Evolutionary conservation across 2,113 vertebrate genomes (phyloP).

Genomic region (Fulica atra): DNA sequence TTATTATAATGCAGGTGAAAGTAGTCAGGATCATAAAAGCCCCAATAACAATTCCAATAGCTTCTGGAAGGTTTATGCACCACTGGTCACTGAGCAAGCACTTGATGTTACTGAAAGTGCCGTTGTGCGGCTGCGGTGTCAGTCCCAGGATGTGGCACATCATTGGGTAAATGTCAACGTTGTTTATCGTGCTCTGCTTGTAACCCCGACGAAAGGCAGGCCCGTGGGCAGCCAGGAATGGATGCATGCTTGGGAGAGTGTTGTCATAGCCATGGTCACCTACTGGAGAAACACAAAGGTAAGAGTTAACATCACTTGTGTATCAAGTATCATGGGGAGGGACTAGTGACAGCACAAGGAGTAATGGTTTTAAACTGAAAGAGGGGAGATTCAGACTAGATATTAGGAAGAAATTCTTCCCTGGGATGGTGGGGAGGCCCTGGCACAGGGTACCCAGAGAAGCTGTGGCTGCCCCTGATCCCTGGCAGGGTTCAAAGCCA

Average conservation of each 20-base stretch:
- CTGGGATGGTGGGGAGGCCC: too few relatives aligned
- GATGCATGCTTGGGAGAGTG: constrained; percentile 90
- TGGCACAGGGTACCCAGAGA: too few relatives aligned
- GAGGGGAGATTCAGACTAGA: too few relatives aligned
- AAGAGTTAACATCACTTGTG: not conserved
- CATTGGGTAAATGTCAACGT: constrained; percentile 93
- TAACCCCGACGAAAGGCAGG: constrained; percentile 86
- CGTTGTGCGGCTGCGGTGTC: constrained; percentile 84
- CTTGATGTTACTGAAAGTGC: constrained; percentile 78
- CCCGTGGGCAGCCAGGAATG: constrained; percentile 88
- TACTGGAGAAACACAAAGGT: constrained; percentile 72
- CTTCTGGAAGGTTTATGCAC: constrained; percentile 76
- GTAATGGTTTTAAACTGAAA: too few relatives aligned
- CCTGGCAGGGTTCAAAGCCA: too few relatives aligned
- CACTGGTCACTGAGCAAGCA: constrained; percentile 82
- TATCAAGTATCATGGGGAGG: fast-evolving
- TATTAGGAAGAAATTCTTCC: too few relatives aligned
- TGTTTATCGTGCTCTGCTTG: constrained; percentile 70
- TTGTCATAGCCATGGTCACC: constrained; percentile 97
- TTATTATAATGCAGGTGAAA: constrained; percentile 80
- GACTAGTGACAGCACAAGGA: too few relatives aligned
- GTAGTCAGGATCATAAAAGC: constrained; percentile 80
- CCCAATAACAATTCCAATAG: constrained; percentile 83
- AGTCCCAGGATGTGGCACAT: constrained; percentile 92
- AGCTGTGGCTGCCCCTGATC: too few relatives aligned